These are phyloP conservation scores for Apantesis nais DNA, from an alignment of 2,888 invertebrate species.

Conservation along the genomic window DNA sequence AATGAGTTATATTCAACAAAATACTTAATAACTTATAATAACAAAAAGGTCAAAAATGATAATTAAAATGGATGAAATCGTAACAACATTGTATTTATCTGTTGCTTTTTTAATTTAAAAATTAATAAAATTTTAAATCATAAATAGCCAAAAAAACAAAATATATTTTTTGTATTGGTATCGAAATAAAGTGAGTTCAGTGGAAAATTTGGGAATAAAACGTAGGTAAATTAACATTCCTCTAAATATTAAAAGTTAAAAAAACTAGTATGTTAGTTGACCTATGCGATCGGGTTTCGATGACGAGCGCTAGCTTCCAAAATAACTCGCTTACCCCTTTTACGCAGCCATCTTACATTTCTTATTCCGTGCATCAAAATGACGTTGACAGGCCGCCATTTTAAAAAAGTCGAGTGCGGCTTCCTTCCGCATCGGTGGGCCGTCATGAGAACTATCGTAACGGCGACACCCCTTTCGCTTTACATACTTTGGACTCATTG, in stretches of 20 bases:
- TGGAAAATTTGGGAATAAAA: neutral
- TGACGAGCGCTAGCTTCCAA: slow-evolving; percentile 49
- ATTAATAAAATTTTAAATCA: too few species aligned
- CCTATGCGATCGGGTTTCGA: slow-evolving; percentile 31
- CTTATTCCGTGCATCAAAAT: slow-evolving; percentile 73
- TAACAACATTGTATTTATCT: too few species aligned
- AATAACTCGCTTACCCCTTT: slow-evolving; percentile 66
- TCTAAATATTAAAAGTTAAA: neutral
- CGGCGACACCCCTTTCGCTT: slow-evolving; percentile 80
- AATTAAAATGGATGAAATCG: neutral
- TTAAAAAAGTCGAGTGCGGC: slow-evolving; percentile 83
- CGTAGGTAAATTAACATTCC: neutral
- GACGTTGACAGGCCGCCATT: slow-evolving; percentile 82
- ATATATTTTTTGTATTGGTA: neutral
- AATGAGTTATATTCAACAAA: neutral
- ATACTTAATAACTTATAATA: too few species aligned
- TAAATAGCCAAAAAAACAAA: too few species aligned
- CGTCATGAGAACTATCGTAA: slow-evolving; percentile 79
- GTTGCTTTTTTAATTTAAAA: too few species aligned
- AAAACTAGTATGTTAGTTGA: neutral
- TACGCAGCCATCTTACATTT: slow-evolving; percentile 78
- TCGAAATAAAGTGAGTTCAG: neutral
- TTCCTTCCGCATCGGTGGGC: slow-evolving; percentile 83
- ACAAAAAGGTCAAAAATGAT: neutral
- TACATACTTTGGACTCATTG: slow-evolving; percentile 84